Conservation (phyloP, 2,797 vertebrate species). For the Amniataba percoides region DNA sequence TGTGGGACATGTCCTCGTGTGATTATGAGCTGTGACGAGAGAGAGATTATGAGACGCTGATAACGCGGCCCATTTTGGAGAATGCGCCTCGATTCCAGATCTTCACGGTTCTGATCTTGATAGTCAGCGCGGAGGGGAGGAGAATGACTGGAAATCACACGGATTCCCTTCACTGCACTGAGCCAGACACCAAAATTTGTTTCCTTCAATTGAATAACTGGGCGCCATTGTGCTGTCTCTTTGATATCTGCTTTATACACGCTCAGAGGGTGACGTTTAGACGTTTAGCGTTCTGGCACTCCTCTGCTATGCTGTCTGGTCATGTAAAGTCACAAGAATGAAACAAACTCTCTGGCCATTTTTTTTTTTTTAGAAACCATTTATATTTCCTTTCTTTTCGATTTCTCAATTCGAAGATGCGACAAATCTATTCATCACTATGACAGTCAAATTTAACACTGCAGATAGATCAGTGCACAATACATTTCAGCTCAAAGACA, state of each 20-base stretch:
- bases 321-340: background rate
- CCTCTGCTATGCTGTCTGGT: background rate
- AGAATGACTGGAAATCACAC: slow-evolving; percentile 59
- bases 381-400: background rate
- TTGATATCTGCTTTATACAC: slow-evolving; percentile 1
- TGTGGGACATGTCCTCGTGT: slow-evolving; percentile 41
- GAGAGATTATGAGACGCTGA: slow-evolving; percentile 60
- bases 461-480: background rate
- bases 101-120: slow-evolving; percentile 62
- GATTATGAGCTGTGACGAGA: slow-evolving; percentile 67
- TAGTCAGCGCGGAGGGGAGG: slow-evolving; percentile 20
- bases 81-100: slow-evolving; percentile 53
- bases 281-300: background rate
- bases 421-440: background rate
- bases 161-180: slow-evolving; percentile 2
- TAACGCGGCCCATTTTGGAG: slow-evolving; percentile 64
- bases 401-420: background rate
- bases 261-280: background rate
- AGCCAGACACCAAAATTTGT: slow-evolving; percentile 19
- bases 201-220: slow-evolving; percentile 29
- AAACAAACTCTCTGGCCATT: background rate
- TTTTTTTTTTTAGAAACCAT: background rate
- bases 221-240: background rate
- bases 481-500: background rate
- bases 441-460: background rate